A percentile compares a stretch with the other conserved stretches of the same genome.
These are phyloP conservation scores for Otolemur crassicaudatus DNA, from an alignment of 2,797 vertebrate genomes.

Conservation along the genomic window DNA sequence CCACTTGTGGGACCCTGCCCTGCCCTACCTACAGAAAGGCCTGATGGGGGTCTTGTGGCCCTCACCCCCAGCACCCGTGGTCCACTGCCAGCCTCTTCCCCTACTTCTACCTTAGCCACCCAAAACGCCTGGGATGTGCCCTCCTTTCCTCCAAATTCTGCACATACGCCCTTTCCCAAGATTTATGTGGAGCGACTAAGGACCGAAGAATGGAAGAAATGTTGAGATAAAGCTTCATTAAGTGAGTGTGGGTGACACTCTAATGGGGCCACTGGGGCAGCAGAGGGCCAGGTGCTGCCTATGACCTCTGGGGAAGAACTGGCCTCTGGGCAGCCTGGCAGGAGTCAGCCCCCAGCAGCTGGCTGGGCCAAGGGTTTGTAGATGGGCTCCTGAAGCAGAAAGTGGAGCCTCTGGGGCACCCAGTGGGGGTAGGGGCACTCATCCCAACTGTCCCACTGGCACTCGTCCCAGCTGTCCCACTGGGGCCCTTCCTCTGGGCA, in stretches of 20 bases:
- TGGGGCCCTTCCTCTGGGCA: too few species aligned
- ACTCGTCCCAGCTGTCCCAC: neutral
- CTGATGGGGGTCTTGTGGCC: rapidly evolving
- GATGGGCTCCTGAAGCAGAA: neutral
- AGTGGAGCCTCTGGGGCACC: neutral
- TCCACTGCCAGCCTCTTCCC: neutral
- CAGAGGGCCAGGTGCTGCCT: neutral
- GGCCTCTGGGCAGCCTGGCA: neutral
- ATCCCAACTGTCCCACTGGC: neutral
- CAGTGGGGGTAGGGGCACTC: too few species aligned
- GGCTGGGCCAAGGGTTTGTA: neutral
- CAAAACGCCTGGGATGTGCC: neutral
- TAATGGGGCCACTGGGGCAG: neutral
- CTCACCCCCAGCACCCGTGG: rapidly evolving
- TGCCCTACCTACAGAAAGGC: neutral
- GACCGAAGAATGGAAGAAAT: neutral
- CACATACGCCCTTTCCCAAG: neutral
- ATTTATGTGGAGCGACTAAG: neutral
- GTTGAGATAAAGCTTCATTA: neutral
- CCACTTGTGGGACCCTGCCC: neutral
- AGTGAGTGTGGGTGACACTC: too few species aligned
- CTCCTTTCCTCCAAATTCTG: neutral
- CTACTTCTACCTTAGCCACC: slow-evolving; percentile 43
- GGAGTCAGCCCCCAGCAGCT: neutral
- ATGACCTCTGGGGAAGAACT: too few species aligned